Percentiles rank a stretch among this genome's conserved stretches.
Evolutionary conservation across 35 echinoderm and acorn worm genomes (phyloP).

Genomic region (Stichopus chloronotus): DNA sequence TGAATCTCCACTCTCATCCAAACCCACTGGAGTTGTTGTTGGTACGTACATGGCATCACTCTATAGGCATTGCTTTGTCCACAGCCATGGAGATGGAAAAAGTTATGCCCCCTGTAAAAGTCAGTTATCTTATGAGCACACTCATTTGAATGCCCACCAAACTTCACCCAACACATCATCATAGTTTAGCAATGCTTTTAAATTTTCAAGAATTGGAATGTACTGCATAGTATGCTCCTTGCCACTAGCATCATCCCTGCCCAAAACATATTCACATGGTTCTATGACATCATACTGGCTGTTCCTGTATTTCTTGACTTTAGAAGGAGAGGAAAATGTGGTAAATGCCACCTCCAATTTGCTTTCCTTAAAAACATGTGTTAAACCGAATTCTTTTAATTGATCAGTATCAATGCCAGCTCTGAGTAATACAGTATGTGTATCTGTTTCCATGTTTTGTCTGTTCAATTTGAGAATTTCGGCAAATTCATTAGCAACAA

Average conservation of each 20-base stretch:
- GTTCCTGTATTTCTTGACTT: background rate
- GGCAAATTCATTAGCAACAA: conserved; percentile 55
- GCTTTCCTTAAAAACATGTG: conserved; percentile 10
- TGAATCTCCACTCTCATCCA: too few relatives aligned
- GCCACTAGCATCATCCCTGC: conserved; percentile 19
- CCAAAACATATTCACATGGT: conserved; percentile 38
- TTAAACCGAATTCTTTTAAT: conserved; percentile 23
- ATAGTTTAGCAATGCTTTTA: background rate
- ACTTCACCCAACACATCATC: conserved; percentile 53
- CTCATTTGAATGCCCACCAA: conserved; percentile 8
- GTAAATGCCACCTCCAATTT: conserved; percentile 21
- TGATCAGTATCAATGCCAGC: background rate
- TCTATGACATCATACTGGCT: background rate
- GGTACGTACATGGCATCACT: too few relatives aligned
- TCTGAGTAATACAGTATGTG: background rate
- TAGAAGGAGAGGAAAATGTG: background rate
- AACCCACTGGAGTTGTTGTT: too few relatives aligned
- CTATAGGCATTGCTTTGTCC: too few relatives aligned
- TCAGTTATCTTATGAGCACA: background rate
- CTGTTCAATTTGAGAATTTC: conserved; percentile 7
- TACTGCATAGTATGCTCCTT: conserved; percentile 52
- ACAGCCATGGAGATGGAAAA: too few relatives aligned
- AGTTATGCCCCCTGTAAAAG: too few relatives aligned
- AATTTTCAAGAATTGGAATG: background rate
- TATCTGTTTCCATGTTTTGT: background rate